Evolutionary conservation across 2,797 vertebrate genomes (phyloP).

Genomic region (Sebastiscus albofasciatus): DNA sequence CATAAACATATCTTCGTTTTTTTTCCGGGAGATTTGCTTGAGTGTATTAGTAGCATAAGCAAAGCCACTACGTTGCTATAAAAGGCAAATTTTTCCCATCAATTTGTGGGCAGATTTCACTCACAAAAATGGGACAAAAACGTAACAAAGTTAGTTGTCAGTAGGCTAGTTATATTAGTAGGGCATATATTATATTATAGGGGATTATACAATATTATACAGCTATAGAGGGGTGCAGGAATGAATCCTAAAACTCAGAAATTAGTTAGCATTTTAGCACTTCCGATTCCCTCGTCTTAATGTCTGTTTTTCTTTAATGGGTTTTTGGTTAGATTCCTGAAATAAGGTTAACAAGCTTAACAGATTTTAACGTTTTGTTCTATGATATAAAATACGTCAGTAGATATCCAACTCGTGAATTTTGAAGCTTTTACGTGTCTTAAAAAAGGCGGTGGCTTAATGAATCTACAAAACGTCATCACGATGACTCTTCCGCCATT

Average conservation of each 20-base stretch:
- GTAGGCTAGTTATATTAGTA: not conserved
- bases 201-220: not conserved
- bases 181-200: no score
- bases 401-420: no score
- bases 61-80: not conserved
- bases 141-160: not conserved
- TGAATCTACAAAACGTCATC: no score
- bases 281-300: not conserved
- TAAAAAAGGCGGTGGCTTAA: no score
- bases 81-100: not conserved
- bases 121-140: not conserved
- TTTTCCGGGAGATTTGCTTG: not conserved
- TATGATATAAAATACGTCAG: fast-evolving
- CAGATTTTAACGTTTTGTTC: fast-evolving
- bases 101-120: not conserved
- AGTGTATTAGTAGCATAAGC: not conserved
- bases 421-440: no score
- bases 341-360: no score
- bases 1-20: not conserved
- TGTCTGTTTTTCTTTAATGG: no score
- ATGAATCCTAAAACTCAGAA: not conserved
- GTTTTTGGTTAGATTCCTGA: no score
- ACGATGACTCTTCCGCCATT: no score
- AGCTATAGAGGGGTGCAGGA: not conserved
- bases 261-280: not conserved